Evolutionary conservation across 2,797 vertebrate species (phyloP), one percentile per base, ranked within the genome.

Genomic region (Phyllotis vaccarum): DNA sequence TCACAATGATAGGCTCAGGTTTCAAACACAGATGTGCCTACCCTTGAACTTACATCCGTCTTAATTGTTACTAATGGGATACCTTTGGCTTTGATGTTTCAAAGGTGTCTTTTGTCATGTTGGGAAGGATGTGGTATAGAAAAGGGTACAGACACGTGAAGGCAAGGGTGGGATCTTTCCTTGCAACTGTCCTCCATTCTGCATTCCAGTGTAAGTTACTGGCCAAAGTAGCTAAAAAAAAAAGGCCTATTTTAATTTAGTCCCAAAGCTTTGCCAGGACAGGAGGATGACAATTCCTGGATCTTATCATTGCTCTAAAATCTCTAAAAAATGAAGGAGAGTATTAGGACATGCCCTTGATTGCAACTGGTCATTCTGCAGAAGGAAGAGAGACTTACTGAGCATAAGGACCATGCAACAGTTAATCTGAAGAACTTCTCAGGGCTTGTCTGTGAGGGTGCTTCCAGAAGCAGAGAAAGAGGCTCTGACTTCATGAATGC

Each of bases 201-300:
- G 49, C 11, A 11, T 22, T n/a, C 22, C 76, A 46, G 8, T 1
- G 34, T 7, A 87, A 31, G 22, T 76, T 62, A 46, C 43, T n/a
- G 34, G 16, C 66, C 58, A 89, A 64, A 10, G 14, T 94, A 88
- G 68, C n/a, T 89, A 68, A 68, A 89, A 66, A 68, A 89, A 66
- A 93, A 89, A 89, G 90, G 37, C 83, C n/a, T n/a, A 54, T 82
- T 88, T 96, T 86, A 3, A 74, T 95, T 94, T 92, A 62, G 52
- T 78, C 12, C 78, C 8, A 31, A 68, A 58, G 2, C 24, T 93
- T 80, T 70, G 34, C 29, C 75, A 87, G 13, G 16, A 29, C 24
- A 54, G 27, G 37, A 37, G 27, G 1, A 24, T 83, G 24, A 11
- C 12, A 40, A 29, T 85, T 82, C 62, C 34, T 75, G 13, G 19